Evolutionary conservation across 2,113 vertebrate genomes (phyloP), one percentile per base, ranked within the genome.

Genomic region (Bubo blakistoni): DNA sequence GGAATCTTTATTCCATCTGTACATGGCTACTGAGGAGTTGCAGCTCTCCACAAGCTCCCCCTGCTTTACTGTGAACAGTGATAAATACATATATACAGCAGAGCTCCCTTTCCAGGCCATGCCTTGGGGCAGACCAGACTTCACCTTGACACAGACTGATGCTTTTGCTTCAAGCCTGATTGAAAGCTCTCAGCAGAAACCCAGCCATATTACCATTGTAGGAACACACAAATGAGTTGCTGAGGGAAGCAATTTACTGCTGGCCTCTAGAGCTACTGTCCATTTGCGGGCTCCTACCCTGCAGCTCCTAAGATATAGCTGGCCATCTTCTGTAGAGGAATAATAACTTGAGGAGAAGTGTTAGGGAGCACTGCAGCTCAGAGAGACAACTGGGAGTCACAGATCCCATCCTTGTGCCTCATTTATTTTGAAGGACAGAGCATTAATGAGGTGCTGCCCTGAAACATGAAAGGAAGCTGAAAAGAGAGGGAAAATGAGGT

Each of bases 181-280:
- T 92, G 90, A 95, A 84, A 92, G 57, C 90, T 57, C 62, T 90
- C 90, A 79, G 81, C 88, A 95, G 74, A 94, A 96, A 32, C 52
- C 52, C 42, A 77, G 52, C 44, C 26, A 30, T 55, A 67, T 83
- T 74, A 74, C 86, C 16, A 5, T 44, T 69, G 94, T 10, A 89
- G 74, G 74, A 94, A n/a, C 66, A 72, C 81, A 85, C 84, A 92
- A 95, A 96, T 87, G 78, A 96, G 89, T 82, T 97, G 89, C 93
- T 20, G 46, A 90, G 90, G 91, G 90, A 96, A 96, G 83, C 73
- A 92, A 91, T 96, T 96, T 96, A 76, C 90, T 82, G 70, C 89
- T 94, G 84, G 36, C 84, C 89, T 91, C 70, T 47, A 38, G 44
- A 67, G 61, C 73, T 87, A 8, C 40, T 92, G 78, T 36, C 91